Evolutionary conservation across 1,140 invertebrate species (phyloP), one percentile per base, ranked within the genome.

Genomic region (Sitophilus oryzae): DNA sequence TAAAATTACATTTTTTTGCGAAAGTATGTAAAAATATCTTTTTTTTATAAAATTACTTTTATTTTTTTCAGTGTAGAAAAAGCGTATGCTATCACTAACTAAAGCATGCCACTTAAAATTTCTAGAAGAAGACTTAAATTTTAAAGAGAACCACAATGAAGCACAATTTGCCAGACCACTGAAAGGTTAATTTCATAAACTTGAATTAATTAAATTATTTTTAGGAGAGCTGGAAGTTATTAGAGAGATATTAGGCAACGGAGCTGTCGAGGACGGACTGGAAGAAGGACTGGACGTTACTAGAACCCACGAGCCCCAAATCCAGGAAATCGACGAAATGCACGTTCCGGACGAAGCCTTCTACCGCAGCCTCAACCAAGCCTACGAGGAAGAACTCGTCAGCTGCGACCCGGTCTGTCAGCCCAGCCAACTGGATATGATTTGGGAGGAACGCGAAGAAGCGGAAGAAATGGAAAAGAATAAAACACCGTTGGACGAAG

Each of bases 341-440:
- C 73, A 75, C 58, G 74, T 78, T 34, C 86, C 88, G 3, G 86
- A 90, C 67, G 90, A 93, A 73, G 87, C 86, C 9, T 93, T 92
- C 74, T 93, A 93, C 70, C 80, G 87, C 59, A 91, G 86, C 68
- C 76, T 93, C 15, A 92, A 93, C 72, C 86, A 88, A 67, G 88
- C 88, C 18, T 91, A 91, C 72, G 77, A 88, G 34, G 88, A 92
- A 60, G 86, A 89, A 68, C 72, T 85, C 19, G 82, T 82, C 21
- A 81, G 79, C 62, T 78, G 82, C 61, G 79, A 83, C 66, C 74
- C 73, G 21, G 80, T 79, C 4, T 75, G 78, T 51, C 80, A 81
- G 51, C 69, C 79, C 45, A 84, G 82, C 35, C 85, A 88, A 59
- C 71, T 89, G 52, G 85, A 83, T 51, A 88, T 90, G 82, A 90